A percentile compares a stretch with the other conserved stretches of the same genome.
These are phyloP conservation scores for Zaprionus tsacasi DNA, from an alignment of 1,140 invertebrate genomes.

Conservation along the genomic window DNA sequence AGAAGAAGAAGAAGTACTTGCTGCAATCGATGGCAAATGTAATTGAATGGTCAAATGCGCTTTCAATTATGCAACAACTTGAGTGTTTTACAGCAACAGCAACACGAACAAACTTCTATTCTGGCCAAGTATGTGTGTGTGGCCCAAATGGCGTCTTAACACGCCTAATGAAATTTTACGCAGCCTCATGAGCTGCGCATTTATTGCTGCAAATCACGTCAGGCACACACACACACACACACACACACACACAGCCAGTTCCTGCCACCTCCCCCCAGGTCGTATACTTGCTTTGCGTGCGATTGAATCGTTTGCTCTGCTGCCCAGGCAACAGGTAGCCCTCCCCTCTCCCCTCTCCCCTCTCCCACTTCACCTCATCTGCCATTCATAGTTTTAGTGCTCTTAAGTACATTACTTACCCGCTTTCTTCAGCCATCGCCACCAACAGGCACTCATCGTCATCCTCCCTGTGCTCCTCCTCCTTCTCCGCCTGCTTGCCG, in stretches of 20 bases:
- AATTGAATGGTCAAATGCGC: conserved; percentile 63
- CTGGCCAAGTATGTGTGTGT: conserved; percentile 38
- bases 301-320: conserved; percentile 31
- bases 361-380: neutral
- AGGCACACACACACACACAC: conserved; percentile 8
- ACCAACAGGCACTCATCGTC: conserved; percentile 13
- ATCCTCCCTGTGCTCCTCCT: neutral
- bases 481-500: neutral
- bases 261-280: neutral
- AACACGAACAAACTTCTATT: neutral
- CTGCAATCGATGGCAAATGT: conserved; percentile 38
- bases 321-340: conserved; percentile 61
- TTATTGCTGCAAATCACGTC: conserved; percentile 71
- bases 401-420: conserved; percentile 44
- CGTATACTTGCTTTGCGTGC: conserved; percentile 43
- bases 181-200: conserved; percentile 68
- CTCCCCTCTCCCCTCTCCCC: neutral
- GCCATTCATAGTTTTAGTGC: conserved; percentile 52
- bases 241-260: neutral
- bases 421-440: conserved; percentile 9
- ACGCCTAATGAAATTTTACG: conserved; percentile 80
- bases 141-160: conserved; percentile 67
- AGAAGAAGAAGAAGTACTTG: neutral
- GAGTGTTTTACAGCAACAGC: conserved; percentile 41
- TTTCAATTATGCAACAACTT: conserved; percentile 71